Base-by-base conservation (phyloP, 1,140 invertebrate genomes). In the Latrodectus geometricus region DNA sequence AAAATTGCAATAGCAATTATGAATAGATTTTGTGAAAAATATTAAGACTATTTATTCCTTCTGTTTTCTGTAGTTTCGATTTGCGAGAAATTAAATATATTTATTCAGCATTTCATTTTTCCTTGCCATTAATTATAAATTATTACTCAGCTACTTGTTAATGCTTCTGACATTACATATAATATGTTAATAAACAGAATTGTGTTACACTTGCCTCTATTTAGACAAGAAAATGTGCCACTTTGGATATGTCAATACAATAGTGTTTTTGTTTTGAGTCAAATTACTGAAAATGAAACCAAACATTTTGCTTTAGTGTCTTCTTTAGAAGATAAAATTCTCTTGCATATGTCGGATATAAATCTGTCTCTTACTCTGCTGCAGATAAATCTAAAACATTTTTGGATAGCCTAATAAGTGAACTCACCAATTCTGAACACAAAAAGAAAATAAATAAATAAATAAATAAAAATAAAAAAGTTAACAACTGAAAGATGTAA, bases 251-350 rank as follows among this genome's bases (percentile, higher is more conserved):
- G 8, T n/a, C 65, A 81, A 20, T 65, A 11, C 14, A 52, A 81
- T 23, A 48, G 5, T 8, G 49, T 12, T 15, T 81, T 81, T 35
- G 17, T 11, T 54, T 35, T 21, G 14, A 70, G n/a, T 48, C 14
- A 54, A n/a, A 81, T 81, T 21, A 81, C 69, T 23, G 8, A 20
- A 35, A 66, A 81, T 54, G 50, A 72, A 81, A 81, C 66, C 65
- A 81, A 81, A 56, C 70, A 81, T 23, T 48, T 11, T 81, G 48
- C 23, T 5, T 9, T 81, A 4, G 79, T 70, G 5, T 17, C 50
- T 8, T 20, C 65, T n/a, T 11, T 81, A 8, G 79, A 81, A 7
- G 79, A 23, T 8, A 66, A 81, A 70, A 56, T 15, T 50, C 54
- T 81, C 7, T 17, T 35, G 17, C 65, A 81, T 21, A 49, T 81